Percentiles rank a stretch among this genome's conserved stretches.
phyloP scores from a whole-genome alignment of 2,797 vertebrate species.

The Mormyrops attenuatus region DNA sequence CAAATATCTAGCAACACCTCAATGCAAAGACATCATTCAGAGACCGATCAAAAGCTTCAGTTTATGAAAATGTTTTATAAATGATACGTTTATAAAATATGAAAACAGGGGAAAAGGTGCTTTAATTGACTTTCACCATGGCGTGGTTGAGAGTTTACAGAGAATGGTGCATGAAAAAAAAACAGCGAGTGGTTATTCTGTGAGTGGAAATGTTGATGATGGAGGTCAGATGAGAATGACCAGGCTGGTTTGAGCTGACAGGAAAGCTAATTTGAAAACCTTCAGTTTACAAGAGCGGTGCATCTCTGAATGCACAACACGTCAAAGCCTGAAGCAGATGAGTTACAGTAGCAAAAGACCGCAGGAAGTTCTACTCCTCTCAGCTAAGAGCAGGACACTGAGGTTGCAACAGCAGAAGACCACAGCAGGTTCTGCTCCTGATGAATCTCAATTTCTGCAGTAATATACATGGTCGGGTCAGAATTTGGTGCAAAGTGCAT shows the following conservation, averaged over 20 bases:
- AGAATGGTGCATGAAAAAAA: neutral
- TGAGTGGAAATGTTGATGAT: neutral
- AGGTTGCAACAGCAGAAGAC: neutral
- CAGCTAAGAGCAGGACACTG: neutral
- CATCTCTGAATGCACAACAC: neutral
- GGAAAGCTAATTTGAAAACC: neutral
- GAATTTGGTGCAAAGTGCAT: neutral
- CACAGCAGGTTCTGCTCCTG: neutral
- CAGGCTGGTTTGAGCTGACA: neutral
- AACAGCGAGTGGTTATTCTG: neutral
- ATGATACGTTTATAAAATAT: neutral
- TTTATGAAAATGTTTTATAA: neutral
- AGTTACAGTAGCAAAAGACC: neutral
- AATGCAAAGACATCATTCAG: neutral
- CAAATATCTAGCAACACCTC: neutral
- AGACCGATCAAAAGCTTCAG: neutral
- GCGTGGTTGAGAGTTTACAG: neutral
- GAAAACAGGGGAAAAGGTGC: neutral
- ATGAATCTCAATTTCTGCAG: neutral
- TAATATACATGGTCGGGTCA: neutral
- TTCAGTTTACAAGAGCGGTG: neutral
- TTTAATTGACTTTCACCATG: neutral
- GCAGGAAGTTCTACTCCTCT: neutral
- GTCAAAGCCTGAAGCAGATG: neutral
- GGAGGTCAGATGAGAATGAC: neutral